These are phyloP conservation scores for Coenonympha arcania DNA, from an alignment of 2,888 invertebrate genomes.

Conservation along the genomic window DNA sequence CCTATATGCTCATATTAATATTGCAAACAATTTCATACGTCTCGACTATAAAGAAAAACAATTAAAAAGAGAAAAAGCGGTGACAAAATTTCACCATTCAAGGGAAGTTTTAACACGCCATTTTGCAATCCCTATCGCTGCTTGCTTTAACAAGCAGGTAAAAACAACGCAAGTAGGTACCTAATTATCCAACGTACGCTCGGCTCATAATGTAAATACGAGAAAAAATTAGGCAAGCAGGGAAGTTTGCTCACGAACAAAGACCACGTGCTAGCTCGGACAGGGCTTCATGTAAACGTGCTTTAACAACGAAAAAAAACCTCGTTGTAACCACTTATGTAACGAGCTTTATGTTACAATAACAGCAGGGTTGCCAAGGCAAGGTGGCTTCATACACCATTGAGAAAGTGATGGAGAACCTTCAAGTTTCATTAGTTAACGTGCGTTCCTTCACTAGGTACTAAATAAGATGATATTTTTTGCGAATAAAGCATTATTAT, in stretches of 20 bases:
- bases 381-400: too few relatives aligned
- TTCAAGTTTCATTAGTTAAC: too few relatives aligned
- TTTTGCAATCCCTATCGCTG: not conserved
- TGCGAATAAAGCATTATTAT: too few relatives aligned
- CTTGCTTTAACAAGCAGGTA: slow-evolving; percentile 4
- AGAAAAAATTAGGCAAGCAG: slow-evolving; percentile 31
- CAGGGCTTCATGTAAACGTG: slow-evolving; percentile 46
- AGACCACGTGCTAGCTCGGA: slow-evolving; percentile 29
- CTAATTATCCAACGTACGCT: slow-evolving; percentile 12
- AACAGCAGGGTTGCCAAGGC: too few relatives aligned
- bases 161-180: slow-evolving; percentile 19
- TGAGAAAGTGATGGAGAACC: too few relatives aligned
- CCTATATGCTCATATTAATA: too few relatives aligned
- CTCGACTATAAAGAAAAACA: not conserved
- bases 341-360: slow-evolving; percentile 9
- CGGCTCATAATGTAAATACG: slow-evolving; percentile 13
- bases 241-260: slow-evolving; percentile 26
- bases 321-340: slow-evolving; percentile 17
- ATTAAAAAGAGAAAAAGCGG: not conserved
- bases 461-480: too few relatives aligned
- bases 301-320: slow-evolving; percentile 42
- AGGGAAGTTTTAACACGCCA: not conserved
- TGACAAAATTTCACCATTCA: not conserved
- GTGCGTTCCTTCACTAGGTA: too few relatives aligned
- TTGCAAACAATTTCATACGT: too few relatives aligned